Evolutionary conservation across 2,888 invertebrate species (phyloP), one percentile per base, ranked within the genome.

Genomic region (Zygogramma bicolorata): DNA sequence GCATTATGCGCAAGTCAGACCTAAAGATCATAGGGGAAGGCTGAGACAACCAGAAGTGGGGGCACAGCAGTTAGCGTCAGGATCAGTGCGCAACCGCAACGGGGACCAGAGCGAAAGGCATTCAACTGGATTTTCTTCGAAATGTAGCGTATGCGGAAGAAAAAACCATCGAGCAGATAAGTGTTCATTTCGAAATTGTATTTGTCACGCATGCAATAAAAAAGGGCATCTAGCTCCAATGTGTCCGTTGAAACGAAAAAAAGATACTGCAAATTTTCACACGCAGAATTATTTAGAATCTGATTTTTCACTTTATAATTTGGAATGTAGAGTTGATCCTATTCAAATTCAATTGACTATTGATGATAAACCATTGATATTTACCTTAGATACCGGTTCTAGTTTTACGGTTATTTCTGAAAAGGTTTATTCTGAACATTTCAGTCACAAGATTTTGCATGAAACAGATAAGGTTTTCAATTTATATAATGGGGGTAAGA

Each of bases 151-250:
- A 8, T 69, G 69, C 31, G 63, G 57, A 3, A n/a, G 57, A 8
- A 38, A 10, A 18, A 68, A 72, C 25, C 65, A 73, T 20, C 4
- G 13, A 5, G 22, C 34, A 58, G 20, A 22, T 38, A 25, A 72
- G 42, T 69, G 65, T 25, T 65, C 25, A 27, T 70, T 31, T 34
- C 70, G 62, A 49, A n/a, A 69, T 25, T 65, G 61, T 66, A 15
- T 38, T 68, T 65, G 73, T 42, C 69, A 65, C 38, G 1, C 8
- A 46, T 72, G 65, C 13, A 22, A 72, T 1, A 68, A 15, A 13
- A 63, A 72, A 13, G 65, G 62, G 3, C 61, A 73, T 53, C 34
- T 73, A 18, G 49, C 73, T 2, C 61, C 68, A 4, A 46, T 73
- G 13, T 70, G 66, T 60, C 15, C 42, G 8, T 20, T 3, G 8